A percentile compares a stretch with the other conserved stretches of the same genome.
Conservation (phyloP, 2,113 vertebrate genomes). For the Ictalurus punctatus region DNA sequence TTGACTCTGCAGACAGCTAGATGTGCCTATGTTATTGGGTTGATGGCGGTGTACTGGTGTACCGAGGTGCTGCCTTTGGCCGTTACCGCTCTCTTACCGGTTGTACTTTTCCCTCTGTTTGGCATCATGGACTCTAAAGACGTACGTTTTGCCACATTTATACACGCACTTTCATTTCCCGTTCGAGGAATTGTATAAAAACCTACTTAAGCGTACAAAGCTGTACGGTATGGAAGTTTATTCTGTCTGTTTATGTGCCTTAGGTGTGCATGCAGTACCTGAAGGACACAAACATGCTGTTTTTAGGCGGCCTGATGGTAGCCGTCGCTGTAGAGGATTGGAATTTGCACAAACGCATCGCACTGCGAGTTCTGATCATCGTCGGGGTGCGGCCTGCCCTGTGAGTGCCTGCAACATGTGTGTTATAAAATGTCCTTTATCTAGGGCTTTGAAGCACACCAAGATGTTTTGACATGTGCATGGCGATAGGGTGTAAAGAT, state of each 20-base stretch:
- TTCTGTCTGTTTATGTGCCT: not conserved
- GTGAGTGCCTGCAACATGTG: constrained; percentile 70
- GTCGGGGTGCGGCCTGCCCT: constrained; percentile 86
- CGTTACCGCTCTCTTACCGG: constrained; percentile 85
- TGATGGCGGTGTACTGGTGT: constrained; percentile 96
- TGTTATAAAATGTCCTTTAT: not conserved
- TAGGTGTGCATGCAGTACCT: constrained; percentile 97
- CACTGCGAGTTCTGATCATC: constrained; percentile 81
- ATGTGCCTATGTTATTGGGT: constrained; percentile 84
- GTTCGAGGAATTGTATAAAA: not conserved
- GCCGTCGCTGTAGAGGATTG: constrained; percentile 91
- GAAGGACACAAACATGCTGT: constrained; percentile 96
- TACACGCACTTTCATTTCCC: not conserved
- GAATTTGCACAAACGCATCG: constrained; percentile 94
- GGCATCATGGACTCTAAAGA: constrained; percentile 85
- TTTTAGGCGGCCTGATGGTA: constrained; percentile 89
- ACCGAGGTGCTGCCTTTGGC: constrained; percentile 91
- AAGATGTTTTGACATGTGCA: not conserved
- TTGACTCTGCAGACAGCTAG: constrained; percentile 77
- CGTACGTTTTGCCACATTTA: constrained; percentile 62
- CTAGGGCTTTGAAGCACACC: not conserved
- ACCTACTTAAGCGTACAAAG: not conserved
- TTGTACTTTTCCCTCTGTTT: constrained; percentile 86
- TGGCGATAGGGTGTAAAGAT: not conserved
- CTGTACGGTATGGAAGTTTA: not conserved